Base-by-base conservation (phyloP, 2,797 vertebrate species). In the Gephyroberyx darwinii region DNA sequence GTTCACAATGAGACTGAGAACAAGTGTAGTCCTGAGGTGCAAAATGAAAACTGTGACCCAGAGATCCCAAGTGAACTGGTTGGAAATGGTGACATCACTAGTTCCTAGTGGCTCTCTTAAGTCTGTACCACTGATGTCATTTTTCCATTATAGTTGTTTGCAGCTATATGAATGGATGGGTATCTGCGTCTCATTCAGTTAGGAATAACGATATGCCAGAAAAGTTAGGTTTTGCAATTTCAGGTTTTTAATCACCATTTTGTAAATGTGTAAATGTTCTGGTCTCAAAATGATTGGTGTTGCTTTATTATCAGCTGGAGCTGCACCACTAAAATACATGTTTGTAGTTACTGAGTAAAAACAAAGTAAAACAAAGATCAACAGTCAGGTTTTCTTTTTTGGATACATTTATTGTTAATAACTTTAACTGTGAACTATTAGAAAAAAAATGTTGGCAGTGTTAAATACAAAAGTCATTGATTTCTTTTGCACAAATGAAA, bases 371-470 rank as follows among this genome's bases (percentile, higher is more conserved):
- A 22, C 68, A 55, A 20, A 58, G 1, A 76, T 45, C 31, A 20
- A 5, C 67, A 54, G n/a, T 1, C 26, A 12, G 0, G 1, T 65
- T 64, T 53, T 75, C 1, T 66, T 70, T 78, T 78, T 79, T 78
- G 3, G 52, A 71, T 78, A 90, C 88, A 90, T 92, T 90, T 92
- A 92, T 91, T 92, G 75, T 87, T 91, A 73, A 84, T 81, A 77
- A 71, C 50, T 78, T 84, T 81, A 56, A 86, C 78, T 82, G 79
- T 82, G 79, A 66, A 85, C 13, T 43, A 43, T 43, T 13, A 43
- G 41, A 88, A 81, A 88, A 64, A 68, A 78, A 71, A 82, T 30
- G 76, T 74, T 86, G 83, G 85, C 83, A 87, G 88, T 88, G 84
- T 84, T 82, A 3, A 87, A 89, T 92, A 92, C 73, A 90, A 90